Evolutionary conservation across 2,797 vertebrate species (phyloP).

Genomic region (Anguilla megastoma): DNA sequence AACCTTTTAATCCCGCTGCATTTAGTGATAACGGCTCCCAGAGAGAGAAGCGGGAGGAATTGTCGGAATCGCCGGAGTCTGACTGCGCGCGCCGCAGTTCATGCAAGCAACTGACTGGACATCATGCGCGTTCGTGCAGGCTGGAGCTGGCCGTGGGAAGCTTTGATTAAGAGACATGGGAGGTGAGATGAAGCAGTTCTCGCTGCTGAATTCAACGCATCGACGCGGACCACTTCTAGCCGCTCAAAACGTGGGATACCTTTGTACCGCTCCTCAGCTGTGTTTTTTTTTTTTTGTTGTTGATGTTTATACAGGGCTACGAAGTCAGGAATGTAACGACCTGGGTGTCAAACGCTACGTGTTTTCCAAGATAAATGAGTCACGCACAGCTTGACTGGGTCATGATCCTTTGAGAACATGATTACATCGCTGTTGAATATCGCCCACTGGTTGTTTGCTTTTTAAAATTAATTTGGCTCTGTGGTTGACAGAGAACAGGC

Average conservation of each 20-base stretch:
- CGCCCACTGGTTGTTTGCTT: not conserved
- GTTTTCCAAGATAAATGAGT: not conserved
- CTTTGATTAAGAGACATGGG: not conserved
- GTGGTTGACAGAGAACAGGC: not conserved
- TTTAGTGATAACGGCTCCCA: not conserved
- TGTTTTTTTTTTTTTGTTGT: not conserved
- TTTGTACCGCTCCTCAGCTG: too few relatives aligned
- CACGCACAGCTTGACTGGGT: not conserved
- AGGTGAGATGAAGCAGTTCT: not conserved
- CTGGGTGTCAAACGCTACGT: not conserved
- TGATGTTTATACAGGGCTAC: not conserved
- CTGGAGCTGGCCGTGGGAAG: not conserved
- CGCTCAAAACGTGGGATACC: too few relatives aligned
- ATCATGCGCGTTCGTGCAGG: not conserved
- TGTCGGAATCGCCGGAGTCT: not conserved
- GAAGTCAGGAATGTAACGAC: not conserved
- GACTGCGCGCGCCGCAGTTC: not conserved
- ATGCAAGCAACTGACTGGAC: not conserved
- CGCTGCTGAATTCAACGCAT: too few relatives aligned
- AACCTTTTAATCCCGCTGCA: not conserved
- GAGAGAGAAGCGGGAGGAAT: not conserved
- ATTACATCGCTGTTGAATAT: not conserved
- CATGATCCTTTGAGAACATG: not conserved
- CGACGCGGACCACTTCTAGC: not conserved
- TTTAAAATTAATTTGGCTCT: not conserved